These are phyloP conservation scores for Halichoeres trimaculatus DNA, from an alignment of 2,113 vertebrate genomes.

Conservation along the genomic window DNA sequence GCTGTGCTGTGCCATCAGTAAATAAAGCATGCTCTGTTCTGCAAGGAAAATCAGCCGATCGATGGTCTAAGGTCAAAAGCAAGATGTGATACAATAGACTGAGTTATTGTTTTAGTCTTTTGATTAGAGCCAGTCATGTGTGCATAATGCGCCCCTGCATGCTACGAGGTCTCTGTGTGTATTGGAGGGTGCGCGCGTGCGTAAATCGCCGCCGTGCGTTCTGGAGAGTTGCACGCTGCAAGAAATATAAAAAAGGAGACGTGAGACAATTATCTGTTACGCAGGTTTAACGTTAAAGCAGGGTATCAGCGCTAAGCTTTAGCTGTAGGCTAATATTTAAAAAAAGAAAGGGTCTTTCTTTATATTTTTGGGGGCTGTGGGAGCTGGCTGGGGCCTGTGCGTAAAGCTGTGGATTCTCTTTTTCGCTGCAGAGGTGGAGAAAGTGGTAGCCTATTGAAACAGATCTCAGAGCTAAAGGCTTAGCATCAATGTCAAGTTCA, in stretches of 20 bases:
- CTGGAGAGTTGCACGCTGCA: constrained; percentile 48
- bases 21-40: constrained; percentile 70
- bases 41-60: constrained; percentile 67
- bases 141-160: constrained; percentile 67
- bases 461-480: constrained; percentile 70
- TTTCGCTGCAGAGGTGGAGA: constrained; percentile 73
- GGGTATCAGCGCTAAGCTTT: constrained; percentile 74
- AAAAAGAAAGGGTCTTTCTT: constrained; percentile 75
- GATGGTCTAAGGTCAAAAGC: constrained; percentile 80
- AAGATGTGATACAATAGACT: constrained; percentile 77
- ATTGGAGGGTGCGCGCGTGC: constrained; percentile 11
- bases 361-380: constrained; percentile 56
- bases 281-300: constrained; percentile 74
- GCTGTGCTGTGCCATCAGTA: constrained; percentile 64
- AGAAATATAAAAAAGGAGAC: constrained; percentile 32
- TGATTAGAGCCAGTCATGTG: constrained; percentile 79
- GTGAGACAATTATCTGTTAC: constrained; percentile 75
- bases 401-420: constrained; percentile 65
- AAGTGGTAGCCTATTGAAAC: constrained; percentile 73
- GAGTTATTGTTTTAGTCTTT: constrained; percentile 83
- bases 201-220: constrained; percentile 46
- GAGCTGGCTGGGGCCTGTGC: constrained; percentile 66
- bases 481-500: constrained; percentile 80
- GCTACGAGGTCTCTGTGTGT: constrained; percentile 36
- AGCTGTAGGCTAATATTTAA: constrained; percentile 78